Percentiles rank a stretch among this genome's conserved stretches.
Evolutionary conservation across 2,797 vertebrate species (phyloP).

Genomic region (Silurus aristotelis): DNA sequence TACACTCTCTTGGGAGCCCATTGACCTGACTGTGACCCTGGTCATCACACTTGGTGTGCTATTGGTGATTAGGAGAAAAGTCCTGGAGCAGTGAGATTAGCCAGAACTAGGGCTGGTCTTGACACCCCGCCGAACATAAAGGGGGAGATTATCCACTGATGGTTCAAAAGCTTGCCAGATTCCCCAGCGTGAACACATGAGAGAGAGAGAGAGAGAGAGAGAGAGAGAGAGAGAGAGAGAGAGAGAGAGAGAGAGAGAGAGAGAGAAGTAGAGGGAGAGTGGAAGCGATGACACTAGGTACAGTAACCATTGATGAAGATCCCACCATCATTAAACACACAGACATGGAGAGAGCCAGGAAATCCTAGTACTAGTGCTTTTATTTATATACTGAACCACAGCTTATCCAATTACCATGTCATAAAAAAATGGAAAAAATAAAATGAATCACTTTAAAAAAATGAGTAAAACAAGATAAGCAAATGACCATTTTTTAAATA

Average conservation of each 20-base stretch:
- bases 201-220: background rate
- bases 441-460: background rate
- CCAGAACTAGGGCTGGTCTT: constrained; percentile 63
- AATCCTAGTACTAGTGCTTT: background rate
- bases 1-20: constrained; percentile 48
- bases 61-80: constrained; percentile 72
- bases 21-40: constrained; percentile 69
- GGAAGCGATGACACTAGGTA: background rate
- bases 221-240: background rate
- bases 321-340: background rate
- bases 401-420: background rate
- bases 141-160: constrained; percentile 63
- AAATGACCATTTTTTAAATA: too few relatives aligned
- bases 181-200: background rate
- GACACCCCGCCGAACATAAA: constrained; percentile 62
- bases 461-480: background rate
- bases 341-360: background rate
- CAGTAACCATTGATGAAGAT: background rate
- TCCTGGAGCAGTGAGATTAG: constrained; percentile 68
- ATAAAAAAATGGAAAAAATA: background rate
- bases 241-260: background rate
- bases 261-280: background rate
- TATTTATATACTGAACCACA: background rate
- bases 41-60: constrained; percentile 62
- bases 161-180: constrained; percentile 43